phyloP scores from a whole-genome alignment of 2,797 vertebrate species.

The Cacajao melanocephalus region DNA sequence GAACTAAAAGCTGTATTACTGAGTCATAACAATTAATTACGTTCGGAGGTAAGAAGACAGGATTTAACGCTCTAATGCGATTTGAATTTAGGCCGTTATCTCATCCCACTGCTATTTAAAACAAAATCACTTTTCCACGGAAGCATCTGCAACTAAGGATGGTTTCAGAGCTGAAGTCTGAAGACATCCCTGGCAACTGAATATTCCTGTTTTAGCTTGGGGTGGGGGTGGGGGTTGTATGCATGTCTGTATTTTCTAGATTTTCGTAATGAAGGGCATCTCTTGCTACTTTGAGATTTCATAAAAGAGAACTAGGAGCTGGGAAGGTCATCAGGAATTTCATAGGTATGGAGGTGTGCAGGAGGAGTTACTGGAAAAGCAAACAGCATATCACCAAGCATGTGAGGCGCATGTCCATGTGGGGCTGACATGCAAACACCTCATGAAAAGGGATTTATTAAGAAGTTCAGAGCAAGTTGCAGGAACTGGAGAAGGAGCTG shows the following conservation, averaged over 20 bases:
- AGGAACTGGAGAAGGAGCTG: background rate
- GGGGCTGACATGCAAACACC: background rate
- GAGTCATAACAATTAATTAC: conserved; percentile 80
- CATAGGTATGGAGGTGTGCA: conserved; percentile 22
- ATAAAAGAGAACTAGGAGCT: background rate
- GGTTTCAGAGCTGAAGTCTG: conserved; percentile 52
- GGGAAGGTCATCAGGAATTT: background rate
- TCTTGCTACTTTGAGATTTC: background rate
- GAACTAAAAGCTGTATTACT: conserved; percentile 51
- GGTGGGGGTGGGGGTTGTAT: background rate
- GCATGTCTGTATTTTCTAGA: conserved; percentile 46
- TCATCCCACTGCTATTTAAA: conserved; percentile 76
- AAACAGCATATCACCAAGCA: background rate
- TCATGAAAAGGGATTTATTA: background rate
- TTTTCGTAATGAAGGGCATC: conserved; percentile 11
- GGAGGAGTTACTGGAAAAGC: conserved; percentile 11
- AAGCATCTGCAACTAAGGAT: conserved; percentile 47
- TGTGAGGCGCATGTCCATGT: background rate
- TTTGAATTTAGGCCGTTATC: conserved; percentile 70
- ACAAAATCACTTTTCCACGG: conserved; percentile 60
- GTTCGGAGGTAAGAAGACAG: conserved; percentile 69
- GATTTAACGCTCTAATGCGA: conserved; percentile 72
- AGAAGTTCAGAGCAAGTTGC: background rate
- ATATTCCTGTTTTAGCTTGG: conserved; percentile 56
- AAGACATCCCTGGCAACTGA: conserved; percentile 57